Base-by-base conservation (phyloP, 1,140 invertebrate genomes). In the Drosophila santomea region DNA sequence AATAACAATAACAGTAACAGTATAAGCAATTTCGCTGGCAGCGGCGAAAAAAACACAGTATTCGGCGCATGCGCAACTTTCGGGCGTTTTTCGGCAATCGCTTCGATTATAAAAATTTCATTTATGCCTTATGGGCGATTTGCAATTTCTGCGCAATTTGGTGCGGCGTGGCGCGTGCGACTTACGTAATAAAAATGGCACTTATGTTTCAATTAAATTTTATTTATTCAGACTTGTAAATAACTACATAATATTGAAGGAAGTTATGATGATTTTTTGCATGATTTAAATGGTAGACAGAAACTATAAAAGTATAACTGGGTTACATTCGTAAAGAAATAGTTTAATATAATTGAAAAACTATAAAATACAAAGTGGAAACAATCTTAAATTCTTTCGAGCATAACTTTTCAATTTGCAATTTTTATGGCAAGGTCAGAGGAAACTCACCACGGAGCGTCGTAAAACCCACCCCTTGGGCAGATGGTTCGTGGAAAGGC, bases 91-190 rank as follows among this genome's bases (percentile, higher is more conserved):
- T 54, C n/a, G 62, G 62, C 28, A 41, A 73, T 77, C 64, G 67
- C 68, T 80, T 88, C 84, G 84, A 84, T 84, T 84, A 84, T 89
- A 89, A 89, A 89, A 89, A 89, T 89, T 89, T 80, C 80, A 90
- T 89, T 89, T 80, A 90, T 89, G 77, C 71, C 76, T 90, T 89
- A 90, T 89, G 80, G 77, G 45, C 83, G 75, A 86, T 86, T 86
- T 83, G 84, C 80, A 88, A 86, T 86, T 88, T 88, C 79, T 88
- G 75, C 67, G 82, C 75, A 78, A 86, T 83, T 88, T 68, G 62
- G 8, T 32, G 10, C 68, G 52, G 54, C 48, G 50, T 85, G 80
- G 84, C 85, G 84, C 85, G 84, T 89, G 84, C 80, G 68, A 74
- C 52, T 82, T 88, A 69, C 63, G 75, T 60, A 82, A 86, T 86